Evolutionary conservation across 1,140 invertebrate species (phyloP).

Genomic region (Proctacanthus coquilletti): DNA sequence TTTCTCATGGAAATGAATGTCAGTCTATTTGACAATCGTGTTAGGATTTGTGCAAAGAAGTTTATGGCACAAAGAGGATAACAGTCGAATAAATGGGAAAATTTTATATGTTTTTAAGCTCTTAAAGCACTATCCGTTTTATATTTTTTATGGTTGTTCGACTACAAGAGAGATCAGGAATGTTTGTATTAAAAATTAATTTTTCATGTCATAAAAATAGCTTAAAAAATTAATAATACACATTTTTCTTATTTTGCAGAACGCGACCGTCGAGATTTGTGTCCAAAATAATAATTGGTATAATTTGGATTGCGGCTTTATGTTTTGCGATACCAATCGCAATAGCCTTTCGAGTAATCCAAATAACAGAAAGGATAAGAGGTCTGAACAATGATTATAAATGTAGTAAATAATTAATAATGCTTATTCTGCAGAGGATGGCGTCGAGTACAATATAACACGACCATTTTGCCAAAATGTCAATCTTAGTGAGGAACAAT

Average conservation of each 20-base stretch:
- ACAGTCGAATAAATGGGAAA: too few relatives aligned
- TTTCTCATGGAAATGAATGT: too few relatives aligned
- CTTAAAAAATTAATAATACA: constrained; percentile 3
- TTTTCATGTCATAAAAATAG: not conserved
- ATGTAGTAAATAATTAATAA: not conserved
- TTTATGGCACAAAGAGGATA: too few relatives aligned
- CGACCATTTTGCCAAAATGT: constrained; percentile 42
- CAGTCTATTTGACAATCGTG: too few relatives aligned
- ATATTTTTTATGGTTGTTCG: too few relatives aligned
- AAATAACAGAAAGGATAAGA: constrained; percentile 20
- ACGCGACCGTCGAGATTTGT: constrained; percentile 48
- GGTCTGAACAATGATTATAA: constrained; percentile 13
- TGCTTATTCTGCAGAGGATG: constrained; percentile 16
- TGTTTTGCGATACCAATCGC: constrained; percentile 49
- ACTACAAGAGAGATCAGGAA: too few relatives aligned
- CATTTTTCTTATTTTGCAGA: constrained; percentile 39
- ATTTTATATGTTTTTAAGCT: too few relatives aligned
- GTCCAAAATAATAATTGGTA: constrained; percentile 49
- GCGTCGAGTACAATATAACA: constrained; percentile 19
- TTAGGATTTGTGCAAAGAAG: too few relatives aligned
- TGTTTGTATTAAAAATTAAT: not conserved
- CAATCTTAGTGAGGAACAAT: constrained; percentile 35
- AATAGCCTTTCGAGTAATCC: constrained; percentile 41
- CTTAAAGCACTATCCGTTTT: too few relatives aligned
- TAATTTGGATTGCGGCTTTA: constrained; percentile 49